A percentile compares a stretch with the other conserved stretches of the same genome.
Evolutionary conservation across 2,113 vertebrate species (phyloP).

Genomic region (Bujurquina vittata): DNA sequence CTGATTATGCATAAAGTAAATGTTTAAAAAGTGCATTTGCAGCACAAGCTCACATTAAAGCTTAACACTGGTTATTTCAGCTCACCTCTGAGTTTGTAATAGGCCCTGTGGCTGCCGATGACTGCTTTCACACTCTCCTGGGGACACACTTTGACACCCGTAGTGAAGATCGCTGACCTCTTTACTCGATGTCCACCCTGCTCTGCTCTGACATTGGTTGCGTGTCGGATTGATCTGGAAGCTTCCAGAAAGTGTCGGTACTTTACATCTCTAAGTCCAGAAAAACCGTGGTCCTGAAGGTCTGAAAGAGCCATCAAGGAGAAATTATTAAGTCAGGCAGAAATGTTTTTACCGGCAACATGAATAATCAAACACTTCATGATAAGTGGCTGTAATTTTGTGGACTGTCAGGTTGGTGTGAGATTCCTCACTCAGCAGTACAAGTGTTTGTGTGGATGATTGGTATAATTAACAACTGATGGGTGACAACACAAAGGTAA

Average conservation of each 20-base stretch:
- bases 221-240: conserved; percentile 74
- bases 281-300: conserved; percentile 68
- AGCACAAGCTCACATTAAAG: not conserved
- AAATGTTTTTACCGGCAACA: not conserved
- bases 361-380: not conserved
- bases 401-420: not conserved
- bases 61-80: not conserved
- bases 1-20: conserved; percentile 36
- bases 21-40: not conserved
- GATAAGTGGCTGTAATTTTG: not conserved
- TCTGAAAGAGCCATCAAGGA: conserved; percentile 77
- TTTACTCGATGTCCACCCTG: conserved; percentile 82
- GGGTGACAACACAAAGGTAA: not conserved
- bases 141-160: conserved; percentile 90
- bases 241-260: conserved; percentile 79
- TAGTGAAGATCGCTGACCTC: conserved; percentile 84
- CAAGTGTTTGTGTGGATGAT: not conserved
- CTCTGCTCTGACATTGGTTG: conserved; percentile 77
- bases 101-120: conserved; percentile 88
- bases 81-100: conserved; percentile 93
- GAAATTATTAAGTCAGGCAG: conserved; percentile 2
- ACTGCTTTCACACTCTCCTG: conserved; percentile 89
- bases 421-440: not conserved
- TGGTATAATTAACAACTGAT: conserved; percentile 9
- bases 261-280: conserved; percentile 83